Base-by-base conservation (phyloP, 92 coral and sea anemone genomes). In the Isaurus tuberculatus region DNA sequence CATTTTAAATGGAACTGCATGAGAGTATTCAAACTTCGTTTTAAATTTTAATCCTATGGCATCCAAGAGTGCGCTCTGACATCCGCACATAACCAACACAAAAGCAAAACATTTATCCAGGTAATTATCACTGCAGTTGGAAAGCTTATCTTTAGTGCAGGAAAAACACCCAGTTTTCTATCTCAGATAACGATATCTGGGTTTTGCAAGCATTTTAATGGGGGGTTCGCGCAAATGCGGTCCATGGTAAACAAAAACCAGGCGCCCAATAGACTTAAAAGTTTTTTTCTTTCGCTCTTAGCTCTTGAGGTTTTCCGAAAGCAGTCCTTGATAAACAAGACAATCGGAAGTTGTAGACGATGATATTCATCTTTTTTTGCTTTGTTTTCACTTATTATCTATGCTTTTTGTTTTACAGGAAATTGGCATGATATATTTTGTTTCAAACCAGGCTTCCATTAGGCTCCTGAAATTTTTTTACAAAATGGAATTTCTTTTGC, bases 191-290 rank as follows among this genome's bases (percentile, higher is more conserved):
- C 15, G 53, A 60, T 55, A 77, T 77, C 70, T 77, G 31, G 31
- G n/a, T 20, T 30, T 51, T 55, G 28, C 66, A 75, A 8, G 82
- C 33, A 25, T 43, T 34, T 36, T 31, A 28, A n/a, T n/a, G n/a
- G 11, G 17, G 34, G 65, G 43, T 27, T 17, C 22, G 34, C 33
- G 42, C 22, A 22, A 23, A 6, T 40, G 3, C 20, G 5, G 3
- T 40, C 5, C 10, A 20, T n/a, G n/a, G 53, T 6, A 22, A 61
- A 57, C 48, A 55, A 22, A 29, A 8, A 15, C 32, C 3, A 55
- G 82, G 68, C 82, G 82, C 70, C 70, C 4, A 77, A 43, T 20
- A 75, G 68, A 75, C 68, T 28, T 64, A 1, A 26, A 8, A 26
- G 15, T 9, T 57, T 11, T 57, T 48, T 0, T 30, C 0, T 73